Base-by-base conservation (phyloP, 2,888 invertebrate species). In the Nymphalis urticae region DNA sequence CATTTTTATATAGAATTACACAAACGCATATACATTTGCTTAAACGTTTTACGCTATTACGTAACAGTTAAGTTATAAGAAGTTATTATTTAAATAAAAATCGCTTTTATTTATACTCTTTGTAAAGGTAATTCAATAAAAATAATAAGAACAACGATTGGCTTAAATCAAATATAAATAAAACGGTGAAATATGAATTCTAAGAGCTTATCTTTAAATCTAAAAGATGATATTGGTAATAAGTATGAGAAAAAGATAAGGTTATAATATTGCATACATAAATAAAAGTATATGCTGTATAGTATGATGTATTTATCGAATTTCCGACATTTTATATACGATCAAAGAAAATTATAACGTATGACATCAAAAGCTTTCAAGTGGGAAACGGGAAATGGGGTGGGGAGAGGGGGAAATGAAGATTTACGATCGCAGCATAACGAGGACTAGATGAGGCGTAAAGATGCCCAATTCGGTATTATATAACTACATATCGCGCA, bases 381-480 rank as follows among this genome's bases (percentile, higher is more conserved):
- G 87, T 84, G 82, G 83, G 78, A 81, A 81, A 76, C 81, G 80
- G 80, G 84, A 85, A 85, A 83, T 83, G 82, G 82, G 81, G 83
- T 78, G 75, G 74, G 69, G 72, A 69, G 68, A 72, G 75, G 80
- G 83, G 83, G 76, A 88, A 87, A 89, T 88, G 90, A 91, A 92
- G 92, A 93, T 93, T 93, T 93, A 93, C 89, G 93, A 92, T 81
- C 86, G 82, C 78, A 83, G 87, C 87, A 87, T 93, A 93, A 93
- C 93, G 92, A 93, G 91, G 85, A 87, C 85, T 90, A 91, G 92
- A 92, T 92, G 92, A 92, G 92, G 92, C 92, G 90, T 91, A 88
- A 91, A 91, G 89, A 87, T 89, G 87, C 88, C 88, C 90, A 90
- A 90, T 90, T 90, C 89, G 82, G 83, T 90, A 91, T 89, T 89